Conservation (phyloP, 1,140 invertebrate genomes). For the Dysdera silvatica region DNA sequence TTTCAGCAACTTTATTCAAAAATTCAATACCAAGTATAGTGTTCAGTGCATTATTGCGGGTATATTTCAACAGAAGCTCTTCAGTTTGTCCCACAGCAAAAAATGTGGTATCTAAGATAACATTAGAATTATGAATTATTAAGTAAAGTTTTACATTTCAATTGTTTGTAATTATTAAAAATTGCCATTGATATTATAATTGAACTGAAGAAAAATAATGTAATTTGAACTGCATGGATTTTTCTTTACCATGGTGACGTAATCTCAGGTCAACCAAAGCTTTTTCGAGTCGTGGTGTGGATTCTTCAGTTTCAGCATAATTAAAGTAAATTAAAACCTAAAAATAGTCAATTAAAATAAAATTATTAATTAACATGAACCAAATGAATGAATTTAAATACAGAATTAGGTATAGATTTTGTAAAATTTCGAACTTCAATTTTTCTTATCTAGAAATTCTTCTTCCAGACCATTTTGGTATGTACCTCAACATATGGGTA, state of each 20-base stretch:
- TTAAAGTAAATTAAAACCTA: conserved; percentile 21
- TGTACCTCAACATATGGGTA: too few relatives aligned
- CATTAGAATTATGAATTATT: neutral
- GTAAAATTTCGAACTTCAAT: too few relatives aligned
- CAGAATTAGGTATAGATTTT: too few relatives aligned
- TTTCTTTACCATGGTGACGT: conserved; percentile 2
- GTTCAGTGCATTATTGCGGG: neutral
- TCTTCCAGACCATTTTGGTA: too few relatives aligned
- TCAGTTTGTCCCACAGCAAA: conserved; percentile 3
- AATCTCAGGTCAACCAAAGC: neutral
- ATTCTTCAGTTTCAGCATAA: neutral
- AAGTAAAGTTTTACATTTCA: neutral
- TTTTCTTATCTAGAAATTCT: too few relatives aligned
- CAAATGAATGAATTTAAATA: too few relatives aligned
- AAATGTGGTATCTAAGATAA: conserved; percentile 1
- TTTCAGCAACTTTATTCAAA: neutral
- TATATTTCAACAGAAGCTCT: neutral
- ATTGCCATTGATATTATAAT: neutral
- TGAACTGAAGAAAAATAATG: neutral
- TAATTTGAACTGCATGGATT: neutral
- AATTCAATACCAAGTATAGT: neutral
- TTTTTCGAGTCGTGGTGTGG: neutral
- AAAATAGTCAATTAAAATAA: too few relatives aligned
- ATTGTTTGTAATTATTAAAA: neutral
- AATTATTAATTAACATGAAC: too few relatives aligned